Evolutionary conservation across 2,797 vertebrate genomes (phyloP).

Genomic region (Amazona ochrocephala): DNA sequence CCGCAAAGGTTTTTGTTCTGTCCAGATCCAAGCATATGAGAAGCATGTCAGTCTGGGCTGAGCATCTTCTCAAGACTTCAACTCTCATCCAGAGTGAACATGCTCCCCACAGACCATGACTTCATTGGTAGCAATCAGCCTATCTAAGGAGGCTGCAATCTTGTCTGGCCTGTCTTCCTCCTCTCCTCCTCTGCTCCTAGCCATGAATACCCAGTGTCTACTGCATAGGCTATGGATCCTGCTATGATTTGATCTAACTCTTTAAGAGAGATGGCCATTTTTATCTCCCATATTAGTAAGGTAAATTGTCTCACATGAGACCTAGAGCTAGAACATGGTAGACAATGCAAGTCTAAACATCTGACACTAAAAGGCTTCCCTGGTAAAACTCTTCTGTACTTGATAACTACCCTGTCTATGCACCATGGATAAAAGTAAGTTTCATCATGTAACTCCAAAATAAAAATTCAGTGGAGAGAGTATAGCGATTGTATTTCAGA

Average conservation of each 20-base stretch:
- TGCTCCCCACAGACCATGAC: background rate
- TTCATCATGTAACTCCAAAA: background rate
- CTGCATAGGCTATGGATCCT: background rate
- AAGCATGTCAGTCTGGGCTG: background rate
- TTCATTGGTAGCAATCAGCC: background rate
- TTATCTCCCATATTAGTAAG: background rate
- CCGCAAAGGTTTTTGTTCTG: background rate
- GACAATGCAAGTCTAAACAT: background rate
- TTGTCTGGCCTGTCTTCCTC: background rate
- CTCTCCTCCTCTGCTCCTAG: background rate
- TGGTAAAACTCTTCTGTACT: background rate
- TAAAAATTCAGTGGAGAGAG: background rate
- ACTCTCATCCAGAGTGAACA: background rate
- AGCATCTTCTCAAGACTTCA: background rate
- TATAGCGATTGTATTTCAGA: background rate
- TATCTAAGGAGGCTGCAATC: background rate
- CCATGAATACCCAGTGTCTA: background rate
- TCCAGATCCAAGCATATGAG: background rate
- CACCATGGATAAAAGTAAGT: background rate
- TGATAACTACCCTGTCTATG: background rate
- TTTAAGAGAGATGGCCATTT: background rate
- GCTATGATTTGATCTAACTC: background rate
- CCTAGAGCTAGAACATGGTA: background rate
- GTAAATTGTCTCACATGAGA: background rate
- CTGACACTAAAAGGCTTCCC: background rate